Base-by-base conservation (phyloP, 1,140 invertebrate genomes). In the Medauroidea extradentata region DNA sequence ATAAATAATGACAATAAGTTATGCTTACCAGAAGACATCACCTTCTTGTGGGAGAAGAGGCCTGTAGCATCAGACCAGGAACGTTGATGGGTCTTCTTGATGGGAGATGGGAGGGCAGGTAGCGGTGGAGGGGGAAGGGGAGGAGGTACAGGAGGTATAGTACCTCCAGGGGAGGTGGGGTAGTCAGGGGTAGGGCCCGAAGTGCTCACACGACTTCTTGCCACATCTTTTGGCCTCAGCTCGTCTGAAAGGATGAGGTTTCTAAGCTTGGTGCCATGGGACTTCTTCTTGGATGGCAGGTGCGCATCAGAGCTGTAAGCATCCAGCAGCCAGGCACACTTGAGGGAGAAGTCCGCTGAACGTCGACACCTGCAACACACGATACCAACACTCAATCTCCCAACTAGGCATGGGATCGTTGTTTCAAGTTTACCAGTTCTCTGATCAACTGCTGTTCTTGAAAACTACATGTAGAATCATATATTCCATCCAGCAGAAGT, bases 281-380 rank as follows among this genome's bases (percentile, higher is more conserved):
- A 91, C 73, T 90, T 90, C 76, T 90, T 93, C 73, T 86, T 85
- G 53, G 84, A 85, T 56, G 85, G 83, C 59, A 87, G 75, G 60
- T 61, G 63, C 29, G 62, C 65, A 72, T 94, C 91, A 18, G 88
- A 86, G 65, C 90, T 90, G 70, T 96, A 99, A 4, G 96, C 94
- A 63, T 96, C 92, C 62, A 99, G 79, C 14, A 99, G 78, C 96
- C 96, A 99, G 63, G 93, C 90, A 75, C 95, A 90, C 73, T 94
- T 91, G 51, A 99, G 81, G 23, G 94, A 94, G 76, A 99, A 99
- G 78, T 98, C 93, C 53, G 92, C 91, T 65, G 91, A 94, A 69
- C 90, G 85, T 68, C 94, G 85, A 82, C 95, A 98, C 69, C 95
- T 93, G 70, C 7, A 75, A 75, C 66, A 62, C 59, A 56, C n/a